Conservation (phyloP, 2,888 invertebrate genomes). For the Himalopsyche japonica region DNA sequence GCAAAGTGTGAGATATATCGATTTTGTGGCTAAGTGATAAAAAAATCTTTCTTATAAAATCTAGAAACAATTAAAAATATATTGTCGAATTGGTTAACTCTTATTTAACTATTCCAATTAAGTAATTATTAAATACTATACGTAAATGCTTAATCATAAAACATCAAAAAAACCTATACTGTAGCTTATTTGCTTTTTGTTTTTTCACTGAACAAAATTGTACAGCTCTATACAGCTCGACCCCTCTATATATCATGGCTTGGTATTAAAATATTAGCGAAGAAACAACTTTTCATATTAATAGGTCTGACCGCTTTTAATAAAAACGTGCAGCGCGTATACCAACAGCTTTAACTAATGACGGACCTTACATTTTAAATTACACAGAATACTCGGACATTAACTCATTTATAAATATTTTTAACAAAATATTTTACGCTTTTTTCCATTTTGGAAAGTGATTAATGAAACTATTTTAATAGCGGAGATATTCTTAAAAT, state of each 20-base stretch:
- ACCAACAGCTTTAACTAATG: not conserved
- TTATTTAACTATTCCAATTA: no score
- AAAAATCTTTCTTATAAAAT: no score
- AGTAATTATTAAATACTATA: no score
- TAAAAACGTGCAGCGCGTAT: not conserved
- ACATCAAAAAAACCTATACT: no score
- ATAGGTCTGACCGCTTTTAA: not conserved
- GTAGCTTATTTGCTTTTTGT: no score
- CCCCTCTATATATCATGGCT: not conserved
- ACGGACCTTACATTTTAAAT: not conserved
- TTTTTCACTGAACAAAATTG: no score
- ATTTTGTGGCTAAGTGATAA: no score
- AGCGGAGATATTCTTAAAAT: not conserved
- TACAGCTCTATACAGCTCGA: not conserved
- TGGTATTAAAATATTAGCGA: not conserved
- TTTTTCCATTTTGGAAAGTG: not conserved
- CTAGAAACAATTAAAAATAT: no score
- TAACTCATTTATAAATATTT: not conserved
- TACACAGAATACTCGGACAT: not conserved
- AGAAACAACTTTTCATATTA: not conserved
- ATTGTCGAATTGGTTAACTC: no score
- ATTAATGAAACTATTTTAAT: not conserved
- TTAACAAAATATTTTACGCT: not conserved
- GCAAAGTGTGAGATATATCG: no score
- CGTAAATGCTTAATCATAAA: no score